Evolutionary conservation across 2,113 vertebrate genomes (phyloP), one percentile per base, ranked within the genome.

Genomic region (Channa argus): DNA sequence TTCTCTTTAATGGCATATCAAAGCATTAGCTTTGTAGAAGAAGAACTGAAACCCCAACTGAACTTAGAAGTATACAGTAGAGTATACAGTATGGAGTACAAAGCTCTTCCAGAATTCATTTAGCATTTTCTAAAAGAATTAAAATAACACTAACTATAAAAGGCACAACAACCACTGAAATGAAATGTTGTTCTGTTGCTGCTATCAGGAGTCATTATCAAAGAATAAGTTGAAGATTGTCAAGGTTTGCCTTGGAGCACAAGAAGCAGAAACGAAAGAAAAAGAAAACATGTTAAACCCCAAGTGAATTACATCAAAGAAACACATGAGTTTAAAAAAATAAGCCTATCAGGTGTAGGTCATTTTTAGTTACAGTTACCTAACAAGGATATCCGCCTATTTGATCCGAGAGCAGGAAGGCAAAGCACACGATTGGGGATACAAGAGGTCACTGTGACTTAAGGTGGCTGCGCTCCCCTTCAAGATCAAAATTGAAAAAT

Each of bases 1-100:
- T 41, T 75, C 13, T 15, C 38, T 65, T 78, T 76, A 53, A 51
- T 44, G 47, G 2, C 47, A 54, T 70, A 77, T 77, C 64, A 65
- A 68, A 86, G 68, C 34, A 2, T 51, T 60, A 38, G 61, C 11
- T 71, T 66, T 37, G 45, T 15, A 11, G 43, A 3, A 9, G 12
- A 14, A 59, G 49, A 6, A 37, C 41, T 24, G 61, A 43, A 63
- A 49, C 69, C 50, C 66, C 34, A 70, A 14, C 5, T 15, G 38
- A 46, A 68, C 36, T 34, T 51, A 36, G 5, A 47, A 55, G 49
- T 24, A 65, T 13, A 38, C 38, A 54, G 9, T 43, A 41, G 39
- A 14, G 15, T 8, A n/a, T 43, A 39, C 10, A 8, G 43, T 46
- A n/a, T 4, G 24, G 24, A 24, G 24, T 24, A 24, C 24, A 24